These are phyloP conservation scores for Tetragonula carbonaria DNA, from an alignment of 2,888 invertebrate genomes.

Conservation along the genomic window DNA sequence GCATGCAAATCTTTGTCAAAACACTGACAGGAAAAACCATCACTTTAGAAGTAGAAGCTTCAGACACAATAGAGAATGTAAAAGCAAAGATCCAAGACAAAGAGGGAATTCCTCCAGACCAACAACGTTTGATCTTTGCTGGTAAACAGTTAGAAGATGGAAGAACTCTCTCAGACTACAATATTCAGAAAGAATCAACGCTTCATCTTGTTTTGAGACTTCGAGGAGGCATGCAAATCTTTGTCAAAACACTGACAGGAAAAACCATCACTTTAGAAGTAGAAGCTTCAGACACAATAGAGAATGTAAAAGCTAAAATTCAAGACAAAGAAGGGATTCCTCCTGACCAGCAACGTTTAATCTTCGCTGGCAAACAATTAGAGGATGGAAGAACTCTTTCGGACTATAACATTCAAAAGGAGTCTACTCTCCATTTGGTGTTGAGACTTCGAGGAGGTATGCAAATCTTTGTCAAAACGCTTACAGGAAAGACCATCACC, in stretches of 20 bases:
- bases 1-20: slow-evolving; percentile 81
- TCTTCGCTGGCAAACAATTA: slow-evolving; percentile 50
- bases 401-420: slow-evolving; percentile 46
- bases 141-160: slow-evolving; percentile 69
- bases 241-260: slow-evolving; percentile 30
- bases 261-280: slow-evolving; percentile 83
- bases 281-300: slow-evolving; percentile 81
- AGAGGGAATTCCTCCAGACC: slow-evolving; percentile 67
- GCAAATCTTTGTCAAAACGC: too few relatives aligned
- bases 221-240: slow-evolving; percentile 88
- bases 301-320: slow-evolving; percentile 56
- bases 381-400: slow-evolving; percentile 44
- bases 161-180: slow-evolving; percentile 65
- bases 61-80: slow-evolving; percentile 87
- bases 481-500: too few relatives aligned
- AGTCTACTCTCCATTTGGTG: slow-evolving; percentile 34
- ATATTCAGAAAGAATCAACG: slow-evolving; percentile 68
- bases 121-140: slow-evolving; percentile 69
- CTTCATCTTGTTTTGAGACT: slow-evolving; percentile 64
- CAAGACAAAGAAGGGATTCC: slow-evolving; percentile 60
- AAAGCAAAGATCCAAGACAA: slow-evolving; percentile 86
- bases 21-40: slow-evolving; percentile 87
- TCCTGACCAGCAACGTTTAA: slow-evolving; percentile 54
- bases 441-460: slow-evolving; percentile 32
- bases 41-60: slow-evolving; percentile 86